Base-by-base conservation (phyloP, 2,888 invertebrate genomes). In the Drosophila limbata region DNA sequence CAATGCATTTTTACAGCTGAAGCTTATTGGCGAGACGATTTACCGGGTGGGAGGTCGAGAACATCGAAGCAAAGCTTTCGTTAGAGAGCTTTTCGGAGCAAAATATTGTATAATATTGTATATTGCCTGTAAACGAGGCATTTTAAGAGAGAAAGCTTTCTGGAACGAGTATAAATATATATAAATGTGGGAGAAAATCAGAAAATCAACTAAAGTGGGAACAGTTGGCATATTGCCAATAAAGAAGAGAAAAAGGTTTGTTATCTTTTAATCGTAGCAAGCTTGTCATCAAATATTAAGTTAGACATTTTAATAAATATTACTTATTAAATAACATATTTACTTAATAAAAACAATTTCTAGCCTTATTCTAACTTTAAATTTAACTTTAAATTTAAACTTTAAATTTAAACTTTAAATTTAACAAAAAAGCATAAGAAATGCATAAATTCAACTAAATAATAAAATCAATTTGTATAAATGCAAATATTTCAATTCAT, bases 101-200 rank as follows among this genome's bases (percentile, higher is more conserved):
- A 45, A 73, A 53, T 56, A 73, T 75, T 78, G 39, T 74, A 60
- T 60, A 75, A 60, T 45, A 68, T 63, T n/a, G n/a, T n/a, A n/a
- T n/a, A n/a, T n/a, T n/a, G n/a, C n/a, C n/a, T n/a, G 35, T n/a
- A 48, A 59, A 40, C 13, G 57, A 67, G 55, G 15, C 57, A 56
- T 59, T 67, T 48, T 13, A 11, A 11, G 74, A 78, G 75, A 44
- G 40, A 63, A 74, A 75, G 75, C 75, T 75, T 47, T 42, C 1
- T 6, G 6, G 15, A 19, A 21, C 5, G 17, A 37, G 62, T 75
- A 75, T 75, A 75, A 75, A n/a, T n/a, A n/a, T n/a, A n/a, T n/a
- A 48, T 15, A 17, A 55, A 35, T 33, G 15, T 19, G 13, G 19
- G 19, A 15, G 3, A 33, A 40, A 28, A 19, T 33, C n/a, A 13